Base-by-base conservation (phyloP, 2,888 invertebrate genomes). In the Gymnocheta viridis region DNA sequence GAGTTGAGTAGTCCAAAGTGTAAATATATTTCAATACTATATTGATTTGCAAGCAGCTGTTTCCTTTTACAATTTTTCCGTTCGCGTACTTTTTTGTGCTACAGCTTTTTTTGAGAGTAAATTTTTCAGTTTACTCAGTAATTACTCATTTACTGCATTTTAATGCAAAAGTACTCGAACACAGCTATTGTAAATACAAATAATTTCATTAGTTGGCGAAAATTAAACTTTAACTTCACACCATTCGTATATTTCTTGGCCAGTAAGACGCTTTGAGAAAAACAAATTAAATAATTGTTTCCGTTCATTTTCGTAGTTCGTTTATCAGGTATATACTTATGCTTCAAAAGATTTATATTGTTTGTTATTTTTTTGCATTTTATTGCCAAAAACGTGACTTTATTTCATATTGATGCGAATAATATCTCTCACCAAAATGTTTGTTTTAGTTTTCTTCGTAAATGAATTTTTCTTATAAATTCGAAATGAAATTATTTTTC, bases 381-480 rank as follows among this genome's bases (percentile, higher is more conserved):
- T 78, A 51, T 32, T 77, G 81, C 77, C 64, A 84, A 81, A 80
- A 84, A 84, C 84, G 84, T 84, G 84, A 84, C 84, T 81, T 62
- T 67, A 32, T 73, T 67, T 72, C 19, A 51, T 72, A 54, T 64
- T 44, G 29, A 32, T 69, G 19, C 64, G 67, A 19, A 32, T 19
- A 14, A 38, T 5, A 74, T 32, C 22, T 56, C 47, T 56, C 58
- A 38, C 72, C 10, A 3, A 35, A 54, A n/a, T 17, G 17, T 62
- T 41, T 51, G 9, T 51, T 12, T 64, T 22, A 54, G 41, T 70
- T 66, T 29, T 44, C 10, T 1, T 41, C 17, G 41, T 47, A 44
- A 14, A 69, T 54, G 14, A 4, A 41, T 27, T 38, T 60, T 62
- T 44, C 41, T 41, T 29, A 62, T 49, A 64, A 32, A 41, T 54